These are phyloP conservation scores for Eurosta solidaginis DNA, from an alignment of 1,140 invertebrate species.

Conservation along the genomic window DNA sequence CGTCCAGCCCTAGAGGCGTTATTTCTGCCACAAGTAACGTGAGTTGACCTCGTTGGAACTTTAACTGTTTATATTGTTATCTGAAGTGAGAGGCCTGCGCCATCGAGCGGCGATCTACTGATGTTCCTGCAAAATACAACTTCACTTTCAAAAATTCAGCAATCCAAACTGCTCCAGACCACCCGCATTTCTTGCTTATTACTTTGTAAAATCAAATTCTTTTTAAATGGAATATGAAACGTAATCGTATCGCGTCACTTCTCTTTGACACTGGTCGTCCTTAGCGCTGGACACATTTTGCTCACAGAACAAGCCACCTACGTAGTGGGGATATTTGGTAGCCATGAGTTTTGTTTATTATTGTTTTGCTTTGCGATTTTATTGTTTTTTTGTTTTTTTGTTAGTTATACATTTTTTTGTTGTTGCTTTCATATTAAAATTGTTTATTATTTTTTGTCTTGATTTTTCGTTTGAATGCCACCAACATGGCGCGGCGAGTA, in stretches of 20 bases:
- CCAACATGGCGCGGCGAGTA: constrained; percentile 1
- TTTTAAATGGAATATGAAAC: neutral
- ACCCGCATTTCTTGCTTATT: neutral
- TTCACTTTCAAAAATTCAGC: neutral
- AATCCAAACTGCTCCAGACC: too few species aligned
- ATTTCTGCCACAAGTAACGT: too few species aligned
- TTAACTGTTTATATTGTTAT: too few species aligned
- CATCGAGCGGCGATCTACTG: too few species aligned
- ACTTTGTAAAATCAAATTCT: neutral
- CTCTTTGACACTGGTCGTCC: neutral
- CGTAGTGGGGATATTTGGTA: neutral
- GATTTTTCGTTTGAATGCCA: constrained; percentile 16
- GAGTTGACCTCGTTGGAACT: too few species aligned
- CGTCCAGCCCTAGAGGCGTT: too few species aligned
- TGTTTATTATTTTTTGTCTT: constrained; percentile 8
- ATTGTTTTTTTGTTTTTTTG: too few species aligned
- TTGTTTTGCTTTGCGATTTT: neutral
- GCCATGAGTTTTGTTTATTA: neutral
- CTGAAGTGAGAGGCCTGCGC: too few species aligned
- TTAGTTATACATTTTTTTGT: neutral
- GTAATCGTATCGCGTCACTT: neutral
- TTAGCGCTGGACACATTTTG: neutral
- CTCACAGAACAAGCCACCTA: neutral
- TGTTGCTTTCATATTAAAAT: constrained; percentile 1
- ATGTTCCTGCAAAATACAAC: neutral